Evolutionary conservation across 2,888 invertebrate species (phyloP).

Genomic region (Hoplodrina blanda): DNA sequence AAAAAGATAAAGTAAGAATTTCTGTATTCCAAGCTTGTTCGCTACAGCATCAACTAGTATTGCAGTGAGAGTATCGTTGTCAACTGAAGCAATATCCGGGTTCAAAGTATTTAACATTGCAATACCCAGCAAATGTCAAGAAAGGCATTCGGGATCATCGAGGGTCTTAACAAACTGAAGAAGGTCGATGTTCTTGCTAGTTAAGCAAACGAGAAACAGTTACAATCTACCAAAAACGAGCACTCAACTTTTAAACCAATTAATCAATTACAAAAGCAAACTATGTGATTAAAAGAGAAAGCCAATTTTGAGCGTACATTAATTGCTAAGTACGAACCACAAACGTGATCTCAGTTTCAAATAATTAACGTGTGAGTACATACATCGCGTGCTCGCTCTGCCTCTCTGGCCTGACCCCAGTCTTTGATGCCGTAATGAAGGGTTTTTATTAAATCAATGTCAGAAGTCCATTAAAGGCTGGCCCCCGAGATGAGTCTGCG

Average conservation of each 20-base stretch:
- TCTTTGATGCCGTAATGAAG: constrained; percentile 86
- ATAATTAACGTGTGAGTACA: constrained; percentile 68
- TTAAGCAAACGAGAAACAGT: constrained; percentile 35
- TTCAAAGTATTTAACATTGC: constrained; percentile 62
- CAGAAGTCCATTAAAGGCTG: constrained; percentile 87
- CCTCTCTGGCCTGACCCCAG: constrained; percentile 65
- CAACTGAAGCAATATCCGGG: constrained; percentile 56
- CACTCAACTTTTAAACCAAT: constrained; percentile 51
- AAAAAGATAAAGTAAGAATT: constrained; percentile 39
- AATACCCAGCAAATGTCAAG: constrained; percentile 57
- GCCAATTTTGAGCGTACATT: constrained; percentile 67
- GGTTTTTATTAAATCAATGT: constrained; percentile 90
- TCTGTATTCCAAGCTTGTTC: constrained; percentile 24
- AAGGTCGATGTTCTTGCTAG: constrained; percentile 28
- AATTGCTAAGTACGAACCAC: constrained; percentile 66
- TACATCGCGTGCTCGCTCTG: constrained; percentile 55
- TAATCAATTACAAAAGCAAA: constrained; percentile 68
- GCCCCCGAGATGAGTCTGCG: constrained; percentile 73
- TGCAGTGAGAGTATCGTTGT: constrained; percentile 47
- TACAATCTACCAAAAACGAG: constrained; percentile 35
- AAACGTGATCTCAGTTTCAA: constrained; percentile 69
- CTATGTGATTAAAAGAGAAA: constrained; percentile 70
- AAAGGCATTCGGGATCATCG: constrained; percentile 54
- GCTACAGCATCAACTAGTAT: constrained; percentile 9
- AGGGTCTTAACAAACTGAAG: constrained; percentile 27